Evolutionary conservation across 2,113 vertebrate species (phyloP), one percentile per base, ranked within the genome.

Genomic region (Xiphias gladius): DNA sequence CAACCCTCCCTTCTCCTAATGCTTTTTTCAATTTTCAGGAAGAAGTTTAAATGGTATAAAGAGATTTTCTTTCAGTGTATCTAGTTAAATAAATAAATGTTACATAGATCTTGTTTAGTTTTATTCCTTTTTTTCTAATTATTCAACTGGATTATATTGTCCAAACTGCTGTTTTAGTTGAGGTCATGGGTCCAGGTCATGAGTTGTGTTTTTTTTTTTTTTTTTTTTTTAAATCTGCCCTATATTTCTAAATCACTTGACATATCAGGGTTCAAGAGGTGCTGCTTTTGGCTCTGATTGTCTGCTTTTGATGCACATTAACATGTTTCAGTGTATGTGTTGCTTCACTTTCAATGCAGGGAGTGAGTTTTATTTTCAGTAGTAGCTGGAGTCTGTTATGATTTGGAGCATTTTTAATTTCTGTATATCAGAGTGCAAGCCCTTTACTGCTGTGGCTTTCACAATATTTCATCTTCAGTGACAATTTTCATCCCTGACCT

Each of bases 41-140:
- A 93, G 90, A 94, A 90, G 90, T 92, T 93, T 86, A 91, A 93
- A 93, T 91, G 89, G 86, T 93, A 92, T 89, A 91, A 92, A 92
- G 82, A 92, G 84, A 89, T 90, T 92, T 93, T 91, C 88, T 94
- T 93, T 92, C 92, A 92, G 76, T 94, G 93, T 94, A 94, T 92
- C 92, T 94, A 93, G 92, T 93, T 91, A 91, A 94, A 93, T 92
- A 94, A 94, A 94, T 92, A 94, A 94, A 93, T 93, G 91, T 93
- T 93, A 91, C 80, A 76, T 94, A 94, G 91, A 92, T 91, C 91
- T 91, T 91, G 91, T 94, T 93, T 88, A 95, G 93, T 92, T 93
- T 93, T 91, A 88, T 92, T 92, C 69, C 79, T 85, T 80, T 85
- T 74, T 90, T 86, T 90, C 57, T 79, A 76, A 86, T 79, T 84